phyloP scores from a whole-genome alignment of 1,140 invertebrate species.

The Solenopsis invicta region DNA sequence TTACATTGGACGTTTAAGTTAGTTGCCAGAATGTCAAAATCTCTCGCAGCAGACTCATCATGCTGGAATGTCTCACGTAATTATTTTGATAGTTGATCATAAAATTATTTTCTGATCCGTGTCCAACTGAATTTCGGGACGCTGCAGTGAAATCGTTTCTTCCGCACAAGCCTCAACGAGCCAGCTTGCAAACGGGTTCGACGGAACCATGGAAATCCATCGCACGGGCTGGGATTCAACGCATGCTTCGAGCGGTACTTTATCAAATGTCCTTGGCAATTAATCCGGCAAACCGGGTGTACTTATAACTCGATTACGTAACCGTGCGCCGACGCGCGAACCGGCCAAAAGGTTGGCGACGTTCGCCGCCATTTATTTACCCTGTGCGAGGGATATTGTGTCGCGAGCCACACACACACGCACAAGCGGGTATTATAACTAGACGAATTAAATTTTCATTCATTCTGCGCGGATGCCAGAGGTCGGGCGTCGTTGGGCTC shows the following conservation, averaged over 20 bases:
- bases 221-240: not conserved
- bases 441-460: constrained; percentile 38
- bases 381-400: not conserved
- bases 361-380: constrained; percentile 35
- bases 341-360: constrained; percentile 11
- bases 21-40: too few species aligned
- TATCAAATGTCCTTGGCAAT: constrained; percentile 58
- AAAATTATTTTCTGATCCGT: too few species aligned
- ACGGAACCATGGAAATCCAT: not conserved
- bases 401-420: not conserved
- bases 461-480: constrained; percentile 13
- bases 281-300: constrained; percentile 45
- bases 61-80: too few species aligned
- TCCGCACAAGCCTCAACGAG: constrained; percentile 10
- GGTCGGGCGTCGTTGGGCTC: constrained; percentile 27
- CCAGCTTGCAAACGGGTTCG: not conserved
- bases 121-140: too few species aligned
- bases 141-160: not conserved
- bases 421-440: not conserved
- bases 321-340: not conserved
- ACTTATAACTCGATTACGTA: constrained; percentile 55
- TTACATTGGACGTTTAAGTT: too few species aligned
- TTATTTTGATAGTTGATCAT: too few species aligned
- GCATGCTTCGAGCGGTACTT: constrained; percentile 15
- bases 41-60: too few species aligned